Base-by-base conservation (phyloP, 2,888 invertebrate species). In the Aleiodes alternator region DNA sequence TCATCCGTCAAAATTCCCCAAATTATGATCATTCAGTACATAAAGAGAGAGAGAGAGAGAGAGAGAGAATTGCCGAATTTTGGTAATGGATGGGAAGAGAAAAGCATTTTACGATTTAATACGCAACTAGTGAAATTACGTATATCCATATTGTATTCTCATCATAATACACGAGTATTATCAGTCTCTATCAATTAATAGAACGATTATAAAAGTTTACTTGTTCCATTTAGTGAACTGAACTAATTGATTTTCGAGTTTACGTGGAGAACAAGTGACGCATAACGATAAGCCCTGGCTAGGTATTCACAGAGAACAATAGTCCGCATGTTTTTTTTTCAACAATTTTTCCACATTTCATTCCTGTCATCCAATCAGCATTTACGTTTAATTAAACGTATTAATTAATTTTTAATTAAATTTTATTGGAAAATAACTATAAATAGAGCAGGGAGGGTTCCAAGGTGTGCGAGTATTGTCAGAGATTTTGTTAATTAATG, bases 171-270 rank as follows among this genome's bases (percentile, higher is more conserved):
- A 31, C 38, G n/a, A n/a, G 6, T 5, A n/a, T 59, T 59, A 59
- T 59, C 34, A 34, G 34, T 59, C 38, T 12, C 59, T 12, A 59
- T 59, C 59, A 38, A 59, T 34, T 38, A 34, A 31, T 59, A 59
- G n/a, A 59, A 59, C 14, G 12, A 59, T 34, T 34, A 8, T n/a
- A 59, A 59, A 59, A 57, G 7, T 57, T 34, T 11, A 29, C 38
- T 59, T 12, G 34, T 38, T 31, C 9, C 34, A 34, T 38, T 31
- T 59, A 34, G n/a, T 56, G 59, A 14, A 59, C 59, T 14, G 59
- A 59, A 34, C 59, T 59, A 59, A 59, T 59, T 59, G 59, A 59
- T 59, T 59, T 59, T 59, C 43, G 59, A 59, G 14, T 59, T 59
- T 34, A 9, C 59, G 34, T 34, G 34, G 43, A 34, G 59, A 59